These are phyloP conservation scores for Grallaria varia DNA, from an alignment of 2,113 vertebrate species.

Conservation along the genomic window DNA sequence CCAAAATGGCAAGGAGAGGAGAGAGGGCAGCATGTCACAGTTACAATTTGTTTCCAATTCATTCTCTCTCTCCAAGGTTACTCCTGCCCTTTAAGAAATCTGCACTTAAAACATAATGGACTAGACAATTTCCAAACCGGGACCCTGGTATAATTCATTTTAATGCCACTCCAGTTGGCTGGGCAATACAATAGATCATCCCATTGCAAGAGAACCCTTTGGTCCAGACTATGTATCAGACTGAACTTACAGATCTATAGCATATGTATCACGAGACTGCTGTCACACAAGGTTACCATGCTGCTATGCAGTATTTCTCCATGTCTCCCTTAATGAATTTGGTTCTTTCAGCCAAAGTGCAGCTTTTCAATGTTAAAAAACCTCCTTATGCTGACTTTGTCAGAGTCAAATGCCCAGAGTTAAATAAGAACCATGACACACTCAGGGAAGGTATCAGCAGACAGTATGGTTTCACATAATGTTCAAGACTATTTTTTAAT, in stretches of 20 bases:
- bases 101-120: constrained; percentile 48
- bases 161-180: constrained; percentile 48
- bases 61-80: constrained; percentile 31
- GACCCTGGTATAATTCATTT: constrained; percentile 49
- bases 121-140: constrained; percentile 48
- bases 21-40: background rate
- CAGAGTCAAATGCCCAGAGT: background rate
- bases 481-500: background rate
- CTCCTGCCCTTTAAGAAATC: constrained; percentile 38
- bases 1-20: constrained; percentile 9
- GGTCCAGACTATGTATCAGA: constrained; percentile 38
- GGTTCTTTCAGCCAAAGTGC: constrained; percentile 2
- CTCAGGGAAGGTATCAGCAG: background rate
- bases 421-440: background rate
- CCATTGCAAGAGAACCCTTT: background rate
- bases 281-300: constrained; percentile 11
- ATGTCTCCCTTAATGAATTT: background rate
- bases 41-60: constrained; percentile 47
- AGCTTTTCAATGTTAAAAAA: background rate
- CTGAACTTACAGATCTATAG: background rate
- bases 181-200: constrained; percentile 47
- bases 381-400: background rate
- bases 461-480: background rate
- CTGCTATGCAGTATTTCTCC: background rate
- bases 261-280: background rate